phyloP scores from a whole-genome alignment of 2,888 invertebrate genomes.

The Phorcus lineatus region DNA sequence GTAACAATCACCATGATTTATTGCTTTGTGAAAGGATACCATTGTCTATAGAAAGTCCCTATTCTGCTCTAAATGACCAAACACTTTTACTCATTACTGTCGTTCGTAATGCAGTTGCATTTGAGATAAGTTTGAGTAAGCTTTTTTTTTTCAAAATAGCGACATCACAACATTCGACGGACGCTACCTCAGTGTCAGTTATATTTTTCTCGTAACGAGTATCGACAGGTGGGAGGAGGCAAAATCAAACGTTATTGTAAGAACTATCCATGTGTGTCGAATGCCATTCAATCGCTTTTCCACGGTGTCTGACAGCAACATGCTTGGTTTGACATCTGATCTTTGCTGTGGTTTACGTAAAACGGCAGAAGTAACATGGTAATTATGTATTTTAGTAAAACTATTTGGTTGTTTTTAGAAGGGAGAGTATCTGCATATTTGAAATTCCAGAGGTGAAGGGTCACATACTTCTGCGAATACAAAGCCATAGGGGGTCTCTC shows the following conservation, averaged over 20 bases:
- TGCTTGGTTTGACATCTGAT: too few species aligned
- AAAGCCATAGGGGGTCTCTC: conserved; percentile 3
- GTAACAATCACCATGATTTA: too few species aligned
- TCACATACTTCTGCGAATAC: neutral
- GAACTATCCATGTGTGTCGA: neutral
- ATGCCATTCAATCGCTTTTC: neutral
- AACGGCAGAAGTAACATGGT: neutral
- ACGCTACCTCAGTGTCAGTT: too few species aligned
- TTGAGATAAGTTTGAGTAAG: too few species aligned
- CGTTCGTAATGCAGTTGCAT: too few species aligned
- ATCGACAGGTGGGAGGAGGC: conserved; percentile 8
- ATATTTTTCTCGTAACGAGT: neutral
- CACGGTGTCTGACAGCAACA: too few species aligned
- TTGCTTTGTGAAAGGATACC: too few species aligned
- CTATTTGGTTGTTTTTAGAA: neutral
- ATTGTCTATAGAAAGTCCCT: too few species aligned
- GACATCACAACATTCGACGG: too few species aligned
- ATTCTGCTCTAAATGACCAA: too few species aligned
- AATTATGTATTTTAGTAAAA: neutral
- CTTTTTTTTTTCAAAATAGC: too few species aligned
- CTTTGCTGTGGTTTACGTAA: neutral
- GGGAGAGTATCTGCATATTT: neutral
- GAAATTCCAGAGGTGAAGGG: neutral
- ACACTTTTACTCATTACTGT: too few species aligned
- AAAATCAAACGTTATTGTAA: neutral